Base-by-base conservation (phyloP, 1,140 invertebrate species). In the Drosophila mojavensis region DNA sequence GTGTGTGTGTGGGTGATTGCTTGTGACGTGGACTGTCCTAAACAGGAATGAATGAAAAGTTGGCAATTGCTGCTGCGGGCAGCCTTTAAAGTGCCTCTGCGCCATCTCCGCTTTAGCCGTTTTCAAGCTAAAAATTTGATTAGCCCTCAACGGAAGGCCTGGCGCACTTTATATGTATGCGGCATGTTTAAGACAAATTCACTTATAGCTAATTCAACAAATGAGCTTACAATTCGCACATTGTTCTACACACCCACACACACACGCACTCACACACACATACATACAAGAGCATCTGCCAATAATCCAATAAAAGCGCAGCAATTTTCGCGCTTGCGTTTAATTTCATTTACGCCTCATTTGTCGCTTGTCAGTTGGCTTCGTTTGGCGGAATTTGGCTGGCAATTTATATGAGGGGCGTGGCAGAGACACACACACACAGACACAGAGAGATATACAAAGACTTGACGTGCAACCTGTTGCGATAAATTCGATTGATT, bases 311-410 rank as follows among this genome's bases (percentile, higher is more conserved):
- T 86, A 86, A 89, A 78, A 66, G 79, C 78, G 67, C 71, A 55
- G 68, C 74, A 72, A 85, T 81, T 86, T 85, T 85, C 82, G 82
- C 82, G 82, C 84, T 78, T 88, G 79, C 83, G 86, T 86, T 86
- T 86, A 86, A 86, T 86, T 86, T 81, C 84, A 86, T 86, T 86
- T 82, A 79, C 83, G 83, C 83, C 83, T 86, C 83, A 88, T 79
- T 86, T 86, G 71, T 78, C 67, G 79, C 59, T 65, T 82, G 76
- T 74, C 83, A 82, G 33, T 20, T 61, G 48, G 41, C 47, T 58
- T 43, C 53, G 30, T 55, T 30, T 33, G 50, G 20, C 43, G 62
- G 51, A 54, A 54, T 43, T 56, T 30, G 54, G 36, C 58, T 60
- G 58, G 10, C 43, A 60, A 60, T 60, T 48, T 60, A 10, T n/a